Evolutionary conservation across 2,888 invertebrate genomes (phyloP).

Genomic region (Torymus texanus): DNA sequence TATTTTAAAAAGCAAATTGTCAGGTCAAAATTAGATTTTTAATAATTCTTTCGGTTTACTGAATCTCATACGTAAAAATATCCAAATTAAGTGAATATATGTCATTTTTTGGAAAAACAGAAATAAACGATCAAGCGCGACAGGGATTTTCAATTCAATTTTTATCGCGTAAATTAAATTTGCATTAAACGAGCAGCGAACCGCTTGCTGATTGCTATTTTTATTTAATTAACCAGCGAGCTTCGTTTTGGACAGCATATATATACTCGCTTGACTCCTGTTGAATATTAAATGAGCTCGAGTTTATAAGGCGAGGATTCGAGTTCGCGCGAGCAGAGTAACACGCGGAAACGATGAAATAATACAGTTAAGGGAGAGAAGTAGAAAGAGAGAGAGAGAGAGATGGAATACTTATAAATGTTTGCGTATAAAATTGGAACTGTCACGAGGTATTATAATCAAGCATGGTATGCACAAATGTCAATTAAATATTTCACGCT

Average conservation of each 20-base stretch:
- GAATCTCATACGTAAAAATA: no score
- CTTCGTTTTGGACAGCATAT: not conserved
- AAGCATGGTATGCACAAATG: slow-evolving; percentile 34
- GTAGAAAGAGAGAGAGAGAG: not conserved
- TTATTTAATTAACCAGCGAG: slow-evolving; percentile 29
- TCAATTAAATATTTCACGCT: slow-evolving; percentile 37
- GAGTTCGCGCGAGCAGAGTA: slow-evolving; percentile 3
- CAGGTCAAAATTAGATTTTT: no score
- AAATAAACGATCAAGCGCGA: no score
- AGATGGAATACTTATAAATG: slow-evolving; percentile 15
- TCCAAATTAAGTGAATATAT: no score
- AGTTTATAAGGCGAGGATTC: not conserved
- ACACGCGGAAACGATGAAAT: slow-evolving; percentile 15
- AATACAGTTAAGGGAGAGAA: not conserved
- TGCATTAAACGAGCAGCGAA: not conserved
- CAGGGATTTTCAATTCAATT: no score
- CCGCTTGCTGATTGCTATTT: not conserved
- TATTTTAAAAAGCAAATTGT: no score
- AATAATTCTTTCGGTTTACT: no score
- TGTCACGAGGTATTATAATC: slow-evolving; percentile 29
- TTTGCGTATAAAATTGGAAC: slow-evolving; percentile 28
- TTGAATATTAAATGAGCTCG: slow-evolving; percentile 28
- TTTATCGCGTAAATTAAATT: not conserved
- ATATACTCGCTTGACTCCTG: not conserved
- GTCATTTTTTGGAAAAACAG: no score